Percentiles rank a stretch among this genome's conserved stretches.
Conservation (phyloP, 2,888 invertebrate species). For the Scaptomyza reducta region DNA sequence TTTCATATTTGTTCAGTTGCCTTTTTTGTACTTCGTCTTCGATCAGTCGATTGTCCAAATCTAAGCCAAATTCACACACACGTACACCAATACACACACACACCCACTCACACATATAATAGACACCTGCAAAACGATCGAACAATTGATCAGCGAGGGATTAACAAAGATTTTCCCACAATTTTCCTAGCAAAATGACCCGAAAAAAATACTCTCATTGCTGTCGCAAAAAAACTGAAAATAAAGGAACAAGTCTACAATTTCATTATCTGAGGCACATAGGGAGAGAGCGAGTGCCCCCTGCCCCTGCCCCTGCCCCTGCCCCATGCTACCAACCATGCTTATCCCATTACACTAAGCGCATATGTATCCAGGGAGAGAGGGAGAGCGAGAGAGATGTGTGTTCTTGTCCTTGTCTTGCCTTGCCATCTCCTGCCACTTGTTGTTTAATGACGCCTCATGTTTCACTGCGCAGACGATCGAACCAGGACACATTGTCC, state of each 20-base stretch:
- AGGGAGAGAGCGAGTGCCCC: constrained; percentile 26
- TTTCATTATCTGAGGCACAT: constrained; percentile 60
- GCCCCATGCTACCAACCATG: constrained; percentile 7
- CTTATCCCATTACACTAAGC: constrained; percentile 76
- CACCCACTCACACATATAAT: constrained; percentile 18
- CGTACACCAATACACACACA: background rate
- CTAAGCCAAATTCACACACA: constrained; percentile 25
- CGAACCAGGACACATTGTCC: constrained; percentile 58
- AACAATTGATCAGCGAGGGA: constrained; percentile 68
- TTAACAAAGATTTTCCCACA: constrained; percentile 76
- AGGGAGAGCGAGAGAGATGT: background rate
- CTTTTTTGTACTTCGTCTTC: background rate
- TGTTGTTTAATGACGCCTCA: constrained; percentile 57
- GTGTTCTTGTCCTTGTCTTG: constrained; percentile 4
- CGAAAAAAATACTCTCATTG: background rate
- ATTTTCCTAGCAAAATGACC: constrained; percentile 54
- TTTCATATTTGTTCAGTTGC: constrained; percentile 12
- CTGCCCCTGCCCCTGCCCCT: constrained; percentile 26
- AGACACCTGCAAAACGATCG: constrained; percentile 65
- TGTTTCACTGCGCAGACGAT: constrained; percentile 49
- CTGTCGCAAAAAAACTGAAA: background rate
- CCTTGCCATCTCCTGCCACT: constrained; percentile 45
- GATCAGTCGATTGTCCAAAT: constrained; percentile 35
- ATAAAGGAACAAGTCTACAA: constrained; percentile 67
- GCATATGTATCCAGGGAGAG: constrained; percentile 30